Base-by-base conservation (phyloP, 2,888 invertebrate genomes). In the Dromius quadrimaculatus region DNA sequence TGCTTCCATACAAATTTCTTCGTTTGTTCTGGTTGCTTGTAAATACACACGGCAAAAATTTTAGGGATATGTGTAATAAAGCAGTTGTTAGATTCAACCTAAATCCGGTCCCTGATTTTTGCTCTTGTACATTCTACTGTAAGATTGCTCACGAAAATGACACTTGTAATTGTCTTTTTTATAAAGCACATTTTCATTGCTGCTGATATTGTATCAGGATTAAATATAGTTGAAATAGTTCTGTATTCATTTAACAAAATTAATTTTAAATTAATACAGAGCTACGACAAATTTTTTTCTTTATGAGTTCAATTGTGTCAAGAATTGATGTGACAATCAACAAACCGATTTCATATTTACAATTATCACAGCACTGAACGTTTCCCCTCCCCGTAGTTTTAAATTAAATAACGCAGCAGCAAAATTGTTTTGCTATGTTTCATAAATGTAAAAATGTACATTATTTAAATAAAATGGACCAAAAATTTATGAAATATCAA, bases 311-410 rank as follows among this genome's bases (percentile, higher is more conserved):
- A 65, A 36, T 65, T 61, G 22, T 54, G 43, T 43, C 45, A 69
- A 69, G 69, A 69, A 69, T 69, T 69, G 69, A 59, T 68, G 59
- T 69, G 69, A 69, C 69, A 69, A 69, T 69, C 69, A 69, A 19
- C 50, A 54, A 28, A 41, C 38, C 57, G 28, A 57, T 36, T 23
- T 57, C 57, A 47, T 64, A 68, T 43, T 41, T 59, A 65, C 50
- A 47, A 65, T 65, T 65, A 69, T 69, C 69, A 69, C 69, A 69
- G 69, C 69, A 69, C 69, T 61, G 61, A 69, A 69, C 61, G 59
- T 65, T 61, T 36, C 59, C 36, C 59, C 47, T 8, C n/a, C 36
- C 59, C 59, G 17, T 38, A 54, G 28, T 32, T 54, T 54, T 28
- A 28, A 54, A 54, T 36, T 36, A 36, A 11, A 28, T 17, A 50